These are phyloP conservation scores for Platynereis dumerilii DNA, from an alignment of 2,888 invertebrate genomes.

Conservation along the genomic window DNA sequence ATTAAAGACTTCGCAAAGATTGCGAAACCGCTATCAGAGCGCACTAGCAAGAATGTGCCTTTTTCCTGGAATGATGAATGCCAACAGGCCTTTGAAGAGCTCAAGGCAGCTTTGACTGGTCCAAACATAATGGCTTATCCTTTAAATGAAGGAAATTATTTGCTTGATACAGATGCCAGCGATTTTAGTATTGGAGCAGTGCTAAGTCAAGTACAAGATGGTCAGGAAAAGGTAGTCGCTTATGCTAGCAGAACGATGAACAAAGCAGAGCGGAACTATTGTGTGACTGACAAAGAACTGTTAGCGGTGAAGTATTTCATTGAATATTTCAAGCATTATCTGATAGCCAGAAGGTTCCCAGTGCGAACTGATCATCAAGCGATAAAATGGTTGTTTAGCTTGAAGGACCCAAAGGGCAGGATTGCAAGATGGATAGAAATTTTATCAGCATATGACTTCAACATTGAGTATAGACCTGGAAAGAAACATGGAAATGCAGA, in stretches of 20 bases:
- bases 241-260: conserved; percentile 28
- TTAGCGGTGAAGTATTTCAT: too few relatives aligned
- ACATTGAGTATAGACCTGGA: too few relatives aligned
- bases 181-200: conserved; percentile 29
- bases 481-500: too few relatives aligned
- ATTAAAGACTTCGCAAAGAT: conserved; percentile 30
- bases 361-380: too few relatives aligned
- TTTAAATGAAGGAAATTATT: conserved; percentile 8
- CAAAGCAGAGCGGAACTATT: too few relatives aligned
- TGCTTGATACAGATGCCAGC: conserved; percentile 32
- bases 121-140: conserved; percentile 27
- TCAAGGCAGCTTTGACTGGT: conserved; percentile 22
- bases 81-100: conserved; percentile 19
- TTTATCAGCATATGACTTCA: too few relatives aligned
- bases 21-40: conserved; percentile 31
- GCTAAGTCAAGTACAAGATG: conserved; percentile 26
- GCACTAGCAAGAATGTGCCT: conserved; percentile 65
- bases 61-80: conserved; percentile 2
- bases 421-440: too few relatives aligned
- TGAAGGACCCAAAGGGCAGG: too few relatives aligned
- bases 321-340: too few relatives aligned
- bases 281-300: too few relatives aligned
- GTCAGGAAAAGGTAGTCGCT: conserved; percentile 26
- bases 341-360: too few relatives aligned
- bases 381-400: too few relatives aligned